Percentiles rank a stretch among this genome's conserved stretches.
phyloP scores from a whole-genome alignment of 2,113 vertebrate genomes.

The Silurus meridionalis region DNA sequence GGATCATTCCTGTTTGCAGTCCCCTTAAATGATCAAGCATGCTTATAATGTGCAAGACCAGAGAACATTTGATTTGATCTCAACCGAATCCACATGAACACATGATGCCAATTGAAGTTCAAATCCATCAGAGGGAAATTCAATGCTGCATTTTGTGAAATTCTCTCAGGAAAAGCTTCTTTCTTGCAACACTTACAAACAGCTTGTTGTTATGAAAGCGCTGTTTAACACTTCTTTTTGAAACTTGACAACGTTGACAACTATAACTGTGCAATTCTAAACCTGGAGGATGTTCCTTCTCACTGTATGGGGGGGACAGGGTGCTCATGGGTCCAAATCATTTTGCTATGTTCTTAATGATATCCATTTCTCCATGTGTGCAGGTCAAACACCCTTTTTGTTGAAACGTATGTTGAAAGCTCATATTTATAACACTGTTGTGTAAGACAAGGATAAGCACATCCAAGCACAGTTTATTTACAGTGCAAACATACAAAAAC shows the following conservation, averaged over 20 bases:
- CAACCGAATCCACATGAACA: not conserved
- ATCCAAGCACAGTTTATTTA: too few relatives aligned
- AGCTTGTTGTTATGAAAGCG: conserved; percentile 10
- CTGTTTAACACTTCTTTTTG: not conserved
- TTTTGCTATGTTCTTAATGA: not conserved
- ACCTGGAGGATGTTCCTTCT: not conserved
- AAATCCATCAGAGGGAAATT: not conserved
- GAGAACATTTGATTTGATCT: not conserved
- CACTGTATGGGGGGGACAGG: not conserved
- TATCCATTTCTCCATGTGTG: not conserved
- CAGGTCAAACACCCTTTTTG: not conserved
- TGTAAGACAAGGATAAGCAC: too few relatives aligned
- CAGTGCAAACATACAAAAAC: too few relatives aligned
- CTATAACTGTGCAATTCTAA: not conserved
- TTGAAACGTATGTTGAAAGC: not conserved
- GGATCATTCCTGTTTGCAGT: not conserved
- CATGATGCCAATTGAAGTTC: not conserved
- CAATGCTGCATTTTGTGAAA: not conserved
- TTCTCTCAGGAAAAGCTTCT: not conserved
- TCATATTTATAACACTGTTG: not conserved
- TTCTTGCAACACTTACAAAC: conserved; percentile 1
- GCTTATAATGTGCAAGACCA: not conserved
- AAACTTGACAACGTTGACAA: not conserved
- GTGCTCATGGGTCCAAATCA: not conserved
- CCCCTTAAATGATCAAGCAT: not conserved